Percentiles rank a stretch among this genome's conserved stretches.
Conservation (phyloP, 2,888 invertebrate genomes). For the Nephrotoma appendiculata region DNA sequence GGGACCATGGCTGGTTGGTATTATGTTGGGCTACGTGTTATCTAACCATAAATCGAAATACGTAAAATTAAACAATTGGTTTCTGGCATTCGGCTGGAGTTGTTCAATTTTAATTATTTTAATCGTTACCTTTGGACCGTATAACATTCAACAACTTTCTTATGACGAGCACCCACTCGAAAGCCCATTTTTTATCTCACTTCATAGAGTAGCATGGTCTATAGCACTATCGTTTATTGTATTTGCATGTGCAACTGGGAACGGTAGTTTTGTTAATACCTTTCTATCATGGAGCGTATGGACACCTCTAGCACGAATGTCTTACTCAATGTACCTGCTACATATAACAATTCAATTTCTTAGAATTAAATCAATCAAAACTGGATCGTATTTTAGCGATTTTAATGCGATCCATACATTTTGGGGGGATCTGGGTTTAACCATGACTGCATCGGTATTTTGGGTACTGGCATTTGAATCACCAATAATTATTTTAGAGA, state of each 20-base stretch:
- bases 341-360: conserved; percentile 13
- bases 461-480: conserved; percentile 14
- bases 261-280: conserved; percentile 14
- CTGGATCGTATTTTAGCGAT: neutral
- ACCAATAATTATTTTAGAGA: conserved; percentile 13
- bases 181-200: conserved; percentile 11
- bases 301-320: conserved; percentile 15
- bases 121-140: conserved; percentile 12
- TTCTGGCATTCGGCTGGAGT: conserved; percentile 10
- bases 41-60: neutral
- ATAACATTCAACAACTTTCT: conserved; percentile 2
- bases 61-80: neutral
- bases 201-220: conserved; percentile 14
- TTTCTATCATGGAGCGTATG: conserved; percentile 14
- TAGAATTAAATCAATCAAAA: conserved; percentile 7
- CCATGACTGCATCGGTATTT: conserved; percentile 9
- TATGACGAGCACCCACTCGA: conserved; percentile 5
- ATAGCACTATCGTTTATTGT: conserved; percentile 15
- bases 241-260: conserved; percentile 15
- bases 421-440: conserved; percentile 13
- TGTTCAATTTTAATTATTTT: conserved; percentile 8
- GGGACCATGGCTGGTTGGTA: conserved; percentile 22
- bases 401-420: conserved; percentile 11
- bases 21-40: conserved; percentile 19
- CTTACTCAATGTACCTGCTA: conserved; percentile 14